phyloP scores from a whole-genome alignment of 2,888 invertebrate species.

The Drosophila infuscata region DNA sequence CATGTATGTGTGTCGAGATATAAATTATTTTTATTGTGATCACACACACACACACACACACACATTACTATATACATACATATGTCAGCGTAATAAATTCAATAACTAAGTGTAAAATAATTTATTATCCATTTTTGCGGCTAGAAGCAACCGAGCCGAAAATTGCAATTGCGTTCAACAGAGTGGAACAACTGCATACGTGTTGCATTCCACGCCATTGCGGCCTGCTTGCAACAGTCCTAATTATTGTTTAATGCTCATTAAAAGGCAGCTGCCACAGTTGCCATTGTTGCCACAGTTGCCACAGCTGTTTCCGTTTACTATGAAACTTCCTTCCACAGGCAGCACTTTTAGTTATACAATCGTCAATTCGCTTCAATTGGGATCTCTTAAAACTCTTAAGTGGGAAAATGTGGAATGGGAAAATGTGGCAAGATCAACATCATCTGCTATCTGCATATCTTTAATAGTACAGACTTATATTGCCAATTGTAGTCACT shows the following conservation, averaged over 20 bases:
- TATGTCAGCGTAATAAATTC: conserved; percentile 60
- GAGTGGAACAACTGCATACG: conserved; percentile 6
- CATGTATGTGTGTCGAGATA: conserved; percentile 20
- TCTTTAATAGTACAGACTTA: background rate
- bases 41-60: conserved; percentile 35
- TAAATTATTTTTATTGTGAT: conserved; percentile 73
- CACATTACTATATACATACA: conserved; percentile 46
- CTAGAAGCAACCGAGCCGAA: conserved; percentile 9
- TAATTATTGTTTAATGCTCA: conserved; percentile 34
- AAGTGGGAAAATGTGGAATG: too few species aligned
- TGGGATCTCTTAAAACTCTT: background rate
- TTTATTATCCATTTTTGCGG: conserved; percentile 1
- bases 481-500: background rate
- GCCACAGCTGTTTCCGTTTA: background rate
- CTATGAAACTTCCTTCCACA: background rate
- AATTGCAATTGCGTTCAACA: conserved; percentile 19
- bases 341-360: background rate
- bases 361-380: background rate
- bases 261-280: background rate
- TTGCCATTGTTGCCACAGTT: background rate
- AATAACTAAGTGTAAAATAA: conserved; percentile 58
- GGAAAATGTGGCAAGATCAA: background rate
- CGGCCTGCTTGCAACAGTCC: background rate
- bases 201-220: background rate
- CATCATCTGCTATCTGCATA: background rate